These are phyloP conservation scores for Balaeniceps rex DNA, from an alignment of 2,113 vertebrate genomes.

Conservation along the genomic window DNA sequence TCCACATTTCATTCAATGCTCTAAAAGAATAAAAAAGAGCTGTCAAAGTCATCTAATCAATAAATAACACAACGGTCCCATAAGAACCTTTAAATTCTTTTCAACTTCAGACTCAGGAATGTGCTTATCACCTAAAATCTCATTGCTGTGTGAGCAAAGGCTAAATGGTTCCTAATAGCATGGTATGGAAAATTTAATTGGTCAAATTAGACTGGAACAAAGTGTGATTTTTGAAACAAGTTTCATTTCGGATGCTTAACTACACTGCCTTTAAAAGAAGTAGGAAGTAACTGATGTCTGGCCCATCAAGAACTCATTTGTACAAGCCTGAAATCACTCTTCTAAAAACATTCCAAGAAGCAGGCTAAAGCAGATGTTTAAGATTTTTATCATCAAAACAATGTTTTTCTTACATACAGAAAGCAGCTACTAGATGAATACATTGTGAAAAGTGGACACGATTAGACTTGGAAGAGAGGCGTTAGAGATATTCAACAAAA, in stretches of 20 bases:
- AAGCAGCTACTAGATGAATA: neutral
- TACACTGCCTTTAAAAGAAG: neutral
- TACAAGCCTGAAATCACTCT: neutral
- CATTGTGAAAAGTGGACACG: neutral
- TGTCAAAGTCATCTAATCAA: neutral
- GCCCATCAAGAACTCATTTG: neutral
- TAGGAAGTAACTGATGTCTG: neutral
- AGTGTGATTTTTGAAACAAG: neutral
- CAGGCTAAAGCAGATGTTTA: neutral
- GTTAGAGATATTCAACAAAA: neutral
- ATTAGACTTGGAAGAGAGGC: neutral
- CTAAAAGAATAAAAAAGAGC: conserved; percentile 62
- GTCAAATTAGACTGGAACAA: neutral
- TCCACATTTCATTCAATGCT: conserved; percentile 99
- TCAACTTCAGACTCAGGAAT: neutral
- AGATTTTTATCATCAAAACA: conserved; percentile 25
- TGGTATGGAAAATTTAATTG: neutral
- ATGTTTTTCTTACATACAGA: neutral
- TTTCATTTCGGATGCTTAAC: neutral
- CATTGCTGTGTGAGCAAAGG: neutral
- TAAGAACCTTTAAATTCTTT: neutral
- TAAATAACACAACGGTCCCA: neutral
- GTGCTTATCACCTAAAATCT: neutral
- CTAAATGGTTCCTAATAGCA: neutral
- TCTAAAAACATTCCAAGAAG: neutral